phyloP scores from a whole-genome alignment of 1,140 invertebrate genomes.

The Dufourea novaeangliae region DNA sequence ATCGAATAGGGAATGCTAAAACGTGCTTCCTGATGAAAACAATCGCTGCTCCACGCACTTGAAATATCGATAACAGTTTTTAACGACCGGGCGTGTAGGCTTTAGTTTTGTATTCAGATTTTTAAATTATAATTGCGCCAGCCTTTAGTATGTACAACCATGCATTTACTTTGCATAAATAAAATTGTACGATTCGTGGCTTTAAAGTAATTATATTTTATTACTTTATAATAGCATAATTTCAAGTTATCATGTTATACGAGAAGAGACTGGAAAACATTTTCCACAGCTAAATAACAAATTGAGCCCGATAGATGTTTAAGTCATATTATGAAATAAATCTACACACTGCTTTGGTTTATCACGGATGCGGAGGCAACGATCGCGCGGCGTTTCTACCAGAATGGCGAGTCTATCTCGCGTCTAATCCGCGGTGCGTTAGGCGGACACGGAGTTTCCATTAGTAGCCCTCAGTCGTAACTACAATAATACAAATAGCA shows the following conservation, averaged over 20 bases:
- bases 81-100: background rate
- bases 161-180: too few species aligned
- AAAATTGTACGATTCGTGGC: too few species aligned
- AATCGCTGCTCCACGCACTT: background rate
- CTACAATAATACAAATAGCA: conserved; percentile 39
- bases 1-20: conserved; percentile 12
- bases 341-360: conserved; percentile 43
- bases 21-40: conserved; percentile 18
- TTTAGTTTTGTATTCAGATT: background rate
- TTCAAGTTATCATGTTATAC: too few species aligned
- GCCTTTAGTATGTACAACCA: too few species aligned
- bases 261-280: too few species aligned
- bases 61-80: background rate
- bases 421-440: conserved; percentile 43
- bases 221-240: too few species aligned
- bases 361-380: conserved; percentile 10
- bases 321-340: too few species aligned
- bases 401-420: conserved; percentile 32
- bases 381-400: conserved; percentile 12
- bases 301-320: too few species aligned
- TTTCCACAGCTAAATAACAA: too few species aligned
- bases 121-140: background rate
- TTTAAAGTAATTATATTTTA: too few species aligned
- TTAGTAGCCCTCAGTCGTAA: conserved; percentile 34
- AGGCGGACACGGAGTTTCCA: conserved; percentile 46